A percentile compares a stretch with the other conserved stretches of the same genome.
Evolutionary conservation across 1,140 invertebrate genomes (phyloP).

Genomic region (Sarcophaga bullata): DNA sequence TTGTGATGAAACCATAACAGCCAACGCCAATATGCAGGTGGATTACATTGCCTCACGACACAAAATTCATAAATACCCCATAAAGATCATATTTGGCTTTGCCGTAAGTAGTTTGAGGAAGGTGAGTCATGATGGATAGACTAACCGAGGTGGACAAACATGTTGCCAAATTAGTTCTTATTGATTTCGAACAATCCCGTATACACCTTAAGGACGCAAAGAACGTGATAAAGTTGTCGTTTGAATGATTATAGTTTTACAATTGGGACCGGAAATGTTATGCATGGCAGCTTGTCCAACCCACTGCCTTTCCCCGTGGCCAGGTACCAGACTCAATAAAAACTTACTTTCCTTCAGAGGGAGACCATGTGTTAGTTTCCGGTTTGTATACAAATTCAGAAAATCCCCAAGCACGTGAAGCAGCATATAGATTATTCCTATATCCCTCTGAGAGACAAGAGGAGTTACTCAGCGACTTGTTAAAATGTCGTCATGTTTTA

Average conservation of each 20-base stretch:
- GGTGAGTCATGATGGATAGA: constrained; percentile 78
- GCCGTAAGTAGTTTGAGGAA: constrained; percentile 73
- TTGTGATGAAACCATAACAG: too few species aligned
- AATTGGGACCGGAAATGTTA: constrained; percentile 88
- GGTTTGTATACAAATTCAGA: constrained; percentile 85
- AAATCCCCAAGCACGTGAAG: constrained; percentile 83
- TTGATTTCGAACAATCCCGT: constrained; percentile 97
- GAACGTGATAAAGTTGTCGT: constrained; percentile 81
- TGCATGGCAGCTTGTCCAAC: constrained; percentile 77
- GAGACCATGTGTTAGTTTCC: constrained; percentile 78
- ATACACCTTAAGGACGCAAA: constrained; percentile 85
- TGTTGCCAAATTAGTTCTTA: constrained; percentile 88
- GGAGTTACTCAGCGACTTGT: constrained; percentile 75
- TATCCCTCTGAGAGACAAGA: constrained; percentile 83
- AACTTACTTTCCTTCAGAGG: constrained; percentile 73
- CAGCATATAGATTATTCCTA: constrained; percentile 88
- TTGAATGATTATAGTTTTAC: constrained; percentile 85
- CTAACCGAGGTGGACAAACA: constrained; percentile 80
- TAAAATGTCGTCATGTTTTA: constrained; percentile 79
- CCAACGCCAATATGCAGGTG: too few species aligned
- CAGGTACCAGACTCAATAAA: constrained; percentile 45
- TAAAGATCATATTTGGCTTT: constrained; percentile 83
- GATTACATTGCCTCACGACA: too few species aligned
- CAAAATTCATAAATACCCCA: too few species aligned
- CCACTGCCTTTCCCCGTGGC: constrained; percentile 73